Base-by-base conservation (phyloP, 53 echinoderm and acorn worm genomes). In the Apostichopus leukothele region DNA sequence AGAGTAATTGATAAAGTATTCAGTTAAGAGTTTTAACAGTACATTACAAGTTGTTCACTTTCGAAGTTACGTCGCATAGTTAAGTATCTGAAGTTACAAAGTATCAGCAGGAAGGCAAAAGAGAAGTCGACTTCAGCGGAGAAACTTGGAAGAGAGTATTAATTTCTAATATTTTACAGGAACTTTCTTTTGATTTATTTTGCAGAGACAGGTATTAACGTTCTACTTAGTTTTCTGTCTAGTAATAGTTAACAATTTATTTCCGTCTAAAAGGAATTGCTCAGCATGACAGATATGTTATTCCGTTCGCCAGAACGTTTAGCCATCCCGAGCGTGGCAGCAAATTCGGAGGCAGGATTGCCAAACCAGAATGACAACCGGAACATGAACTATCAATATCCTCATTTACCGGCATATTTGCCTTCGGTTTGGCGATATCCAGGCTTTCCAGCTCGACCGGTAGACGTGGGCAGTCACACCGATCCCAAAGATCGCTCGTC, bases 231-330 rank as follows among this genome's bases (percentile, higher is more conserved):
- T 67, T 67, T n/a, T n/a, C n/a, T n/a, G 68, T 67, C 68, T 39
- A 39, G 68, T 39, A 39, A 39, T 39, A 12, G 77, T 76, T 76
- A 76, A 52, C 18, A 71, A 18, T 19, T 71, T n/a, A 6, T 71
- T 71, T 71, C 18, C 1, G 18, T 71, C 16, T 16, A 71, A 19
- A 71, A 19, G 6, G 21, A 19, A 71, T 19, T 71, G 3, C 71
- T 19, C 87, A 87, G 55, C 19, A 87, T 87, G 88, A 87, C 88
- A 53, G 88, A 87, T 53, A 87, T 87, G 74, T 87, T 87, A 52
- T 87, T 87, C 26, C 88, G 88, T 8, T 87, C 88, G 13, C 88
- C 88, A 50, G 88, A 87, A 87, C 74, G 74, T 9, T 53, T 87
- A 75, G 88, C 88, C 54, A 87, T 87, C 22, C 88, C 88, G 9